Evolutionary conservation across 2,113 vertebrate species (phyloP).

Genomic region (Sminthopsis crassicaudata): DNA sequence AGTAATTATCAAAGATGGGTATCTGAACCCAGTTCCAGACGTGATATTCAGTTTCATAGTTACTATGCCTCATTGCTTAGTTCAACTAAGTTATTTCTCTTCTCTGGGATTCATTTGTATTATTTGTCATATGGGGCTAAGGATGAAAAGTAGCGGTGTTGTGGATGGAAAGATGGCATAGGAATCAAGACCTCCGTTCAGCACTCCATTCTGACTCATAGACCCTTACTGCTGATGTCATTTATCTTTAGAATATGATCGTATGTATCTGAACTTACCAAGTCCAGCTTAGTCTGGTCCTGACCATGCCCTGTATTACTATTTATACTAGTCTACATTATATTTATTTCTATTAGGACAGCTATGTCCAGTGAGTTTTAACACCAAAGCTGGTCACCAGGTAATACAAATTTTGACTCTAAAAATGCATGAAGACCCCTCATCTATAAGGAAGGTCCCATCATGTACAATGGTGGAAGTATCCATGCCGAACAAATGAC

Average conservation of each 20-base stretch:
- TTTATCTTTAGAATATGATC: neutral
- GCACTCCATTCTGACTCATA: neutral
- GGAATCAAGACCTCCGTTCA: neutral
- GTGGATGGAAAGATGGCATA: neutral
- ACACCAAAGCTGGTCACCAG: too few species aligned
- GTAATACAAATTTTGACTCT: neutral
- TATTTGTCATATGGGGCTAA: neutral
- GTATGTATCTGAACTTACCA: neutral
- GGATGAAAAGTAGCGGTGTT: neutral
- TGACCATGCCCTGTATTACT: neutral
- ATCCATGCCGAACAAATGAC: neutral
- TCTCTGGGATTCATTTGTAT: neutral
- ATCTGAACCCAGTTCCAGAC: neutral
- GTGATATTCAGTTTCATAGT: neutral
- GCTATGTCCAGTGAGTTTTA: neutral
- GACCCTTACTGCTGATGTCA: neutral
- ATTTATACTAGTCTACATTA: neutral
- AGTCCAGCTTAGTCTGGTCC: neutral
- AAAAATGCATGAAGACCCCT: neutral
- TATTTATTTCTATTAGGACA: neutral
- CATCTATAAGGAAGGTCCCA: neutral
- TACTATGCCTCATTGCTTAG: neutral
- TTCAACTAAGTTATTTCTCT: neutral
- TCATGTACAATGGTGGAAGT: neutral
- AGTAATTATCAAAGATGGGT: neutral